Base-by-base conservation (phyloP, 2,797 vertebrate species). In the Steatocranus sp. region DNA sequence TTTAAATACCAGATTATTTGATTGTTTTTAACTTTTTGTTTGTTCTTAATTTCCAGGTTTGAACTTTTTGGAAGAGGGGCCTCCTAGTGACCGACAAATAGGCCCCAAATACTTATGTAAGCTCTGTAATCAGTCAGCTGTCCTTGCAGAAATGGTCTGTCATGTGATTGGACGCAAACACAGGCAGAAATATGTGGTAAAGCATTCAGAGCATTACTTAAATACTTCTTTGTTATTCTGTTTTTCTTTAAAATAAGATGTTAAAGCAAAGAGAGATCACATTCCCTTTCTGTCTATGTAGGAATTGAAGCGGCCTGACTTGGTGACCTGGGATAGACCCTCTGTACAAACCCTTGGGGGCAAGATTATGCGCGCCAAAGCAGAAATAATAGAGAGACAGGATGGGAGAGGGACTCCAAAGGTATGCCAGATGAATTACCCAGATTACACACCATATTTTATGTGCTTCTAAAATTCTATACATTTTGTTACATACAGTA, bases 141-240 rank as follows among this genome's bases (percentile, higher is more conserved):
- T 91, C 76, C 83, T 96, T 2, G 73, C 83, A 7, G 94, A 93
- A 66, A 95, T 95, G 88, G 92, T 95, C 70, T 92, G 84, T 58
- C 96, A 97, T 74, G 77, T 97, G 30, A 95, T 97, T 81, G 96
- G 96, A 76, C 95, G 96, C 17, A 97, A 95, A 93, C 96, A 97
- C 85, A 88, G 96, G 7, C 94, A 96, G 89, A 97, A 94, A 92
- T 97, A 96, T 76, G 79, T 97, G 94, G 96, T 97, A 94, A 93
- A 81, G 9, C n/a, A 5, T 25, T 46, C 11, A 53, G 1, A 66
- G 76, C 2, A 11, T 76, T 77, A 75, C 70, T 34, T 30, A 17
- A 74, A 78, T 7, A 5, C 14, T 49, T 54, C 74, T 70, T 76
- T 10, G 18, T 8, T 43, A n/a, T 8, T 41, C 18, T 41, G 5